These are phyloP conservation scores for Anastatus disparis DNA, from an alignment of 1,140 invertebrate genomes.

Conservation along the genomic window DNA sequence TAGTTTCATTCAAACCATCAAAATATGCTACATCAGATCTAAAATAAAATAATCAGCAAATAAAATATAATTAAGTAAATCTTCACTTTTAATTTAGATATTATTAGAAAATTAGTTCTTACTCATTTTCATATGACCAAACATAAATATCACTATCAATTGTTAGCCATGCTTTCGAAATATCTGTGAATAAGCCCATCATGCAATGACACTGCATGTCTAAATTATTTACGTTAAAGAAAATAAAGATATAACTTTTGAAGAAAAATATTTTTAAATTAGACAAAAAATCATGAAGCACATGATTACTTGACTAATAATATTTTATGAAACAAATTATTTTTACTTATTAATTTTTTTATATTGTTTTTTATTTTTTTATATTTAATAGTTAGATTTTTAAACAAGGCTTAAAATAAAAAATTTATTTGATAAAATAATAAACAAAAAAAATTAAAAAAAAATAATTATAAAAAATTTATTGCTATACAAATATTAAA, in stretches of 20 bases:
- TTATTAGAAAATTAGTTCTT: constrained; percentile 25
- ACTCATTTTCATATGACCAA: constrained; percentile 70
- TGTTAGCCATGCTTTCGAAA: constrained; percentile 94
- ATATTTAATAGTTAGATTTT: no score
- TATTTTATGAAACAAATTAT: no score
- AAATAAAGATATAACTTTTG: no score
- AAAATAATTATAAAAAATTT: no score
- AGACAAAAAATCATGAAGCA: background rate
- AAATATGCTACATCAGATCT: constrained; percentile 92
- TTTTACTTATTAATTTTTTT: no score
- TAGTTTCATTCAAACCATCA: constrained; percentile 91
- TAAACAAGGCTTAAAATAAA: no score
- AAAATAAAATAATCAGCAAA: constrained; percentile 41
- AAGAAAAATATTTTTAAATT: no score
- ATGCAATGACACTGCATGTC: constrained; percentile 94
- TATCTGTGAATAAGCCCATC: constrained; percentile 97
- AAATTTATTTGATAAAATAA: no score
- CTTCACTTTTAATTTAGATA: background rate
- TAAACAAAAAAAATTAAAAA: no score
- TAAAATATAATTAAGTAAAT: background rate
- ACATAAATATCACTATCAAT: constrained; percentile 98
- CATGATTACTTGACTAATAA: constrained; percentile 13
- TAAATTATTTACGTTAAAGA: constrained; percentile 60
- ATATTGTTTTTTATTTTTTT: no score
- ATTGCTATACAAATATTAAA: no score